phyloP scores from a whole-genome alignment of 2,797 vertebrate species.

The Acanthis flammea region DNA sequence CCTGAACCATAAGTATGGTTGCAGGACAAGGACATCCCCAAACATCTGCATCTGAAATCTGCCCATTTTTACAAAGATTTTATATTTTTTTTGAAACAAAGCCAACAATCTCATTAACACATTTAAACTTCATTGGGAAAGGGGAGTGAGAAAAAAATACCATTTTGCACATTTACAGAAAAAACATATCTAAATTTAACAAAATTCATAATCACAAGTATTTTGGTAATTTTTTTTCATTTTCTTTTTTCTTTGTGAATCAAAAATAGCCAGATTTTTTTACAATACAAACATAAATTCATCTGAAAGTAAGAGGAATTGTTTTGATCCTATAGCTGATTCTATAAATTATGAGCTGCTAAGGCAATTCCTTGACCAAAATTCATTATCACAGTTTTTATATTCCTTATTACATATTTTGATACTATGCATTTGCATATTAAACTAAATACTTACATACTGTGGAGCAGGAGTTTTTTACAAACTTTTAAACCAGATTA shows the following conservation, averaged over 20 bases:
- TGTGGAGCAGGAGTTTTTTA: not conserved
- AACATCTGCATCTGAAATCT: not conserved
- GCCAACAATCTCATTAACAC: not conserved
- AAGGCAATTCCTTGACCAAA: not conserved
- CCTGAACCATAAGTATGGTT: not conserved
- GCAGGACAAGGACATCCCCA: not conserved
- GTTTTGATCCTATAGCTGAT: not conserved
- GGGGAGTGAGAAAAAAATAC: not conserved
- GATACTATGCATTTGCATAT: not conserved
- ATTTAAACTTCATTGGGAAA: accelerated
- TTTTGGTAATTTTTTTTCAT: not conserved
- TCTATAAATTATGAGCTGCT: not conserved
- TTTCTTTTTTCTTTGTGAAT: not conserved
- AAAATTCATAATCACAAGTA: not conserved
- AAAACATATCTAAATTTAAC: not conserved
- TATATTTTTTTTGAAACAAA: not conserved
- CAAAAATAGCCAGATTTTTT: not conserved
- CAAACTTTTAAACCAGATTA: not conserved
- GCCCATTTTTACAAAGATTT: not conserved
- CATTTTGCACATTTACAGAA: not conserved
- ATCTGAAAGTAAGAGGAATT: not conserved
- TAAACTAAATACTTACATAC: not conserved
- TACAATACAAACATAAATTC: not conserved
- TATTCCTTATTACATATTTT: not conserved
- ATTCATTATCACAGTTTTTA: not conserved